phyloP scores from a whole-genome alignment of 2,113 vertebrate genomes.

The Antechinus flavipes region DNA sequence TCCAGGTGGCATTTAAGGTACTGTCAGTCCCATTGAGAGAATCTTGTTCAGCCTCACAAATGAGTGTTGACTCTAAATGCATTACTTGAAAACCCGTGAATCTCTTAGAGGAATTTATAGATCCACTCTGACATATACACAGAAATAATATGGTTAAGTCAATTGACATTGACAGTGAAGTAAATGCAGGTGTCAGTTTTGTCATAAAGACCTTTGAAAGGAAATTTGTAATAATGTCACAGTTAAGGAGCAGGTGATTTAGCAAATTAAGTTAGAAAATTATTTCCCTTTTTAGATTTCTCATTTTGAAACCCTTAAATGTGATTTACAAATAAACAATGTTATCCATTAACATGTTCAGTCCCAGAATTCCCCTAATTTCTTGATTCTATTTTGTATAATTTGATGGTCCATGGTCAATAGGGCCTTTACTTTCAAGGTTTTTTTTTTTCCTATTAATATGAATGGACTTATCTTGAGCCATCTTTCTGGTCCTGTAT shows the following conservation, averaged over 20 bases:
- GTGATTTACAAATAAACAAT: slow-evolving; percentile 33
- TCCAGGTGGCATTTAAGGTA: slow-evolving; percentile 96
- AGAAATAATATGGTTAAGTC: slow-evolving; percentile 80
- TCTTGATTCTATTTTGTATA: neutral
- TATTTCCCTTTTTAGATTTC: slow-evolving; percentile 62
- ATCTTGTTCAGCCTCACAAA: slow-evolving; percentile 70
- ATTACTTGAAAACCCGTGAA: slow-evolving; percentile 75
- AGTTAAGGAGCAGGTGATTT: slow-evolving; percentile 72
- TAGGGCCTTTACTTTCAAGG: neutral
- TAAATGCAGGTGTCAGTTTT: slow-evolving; percentile 67
- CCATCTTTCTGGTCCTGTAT: neutral
- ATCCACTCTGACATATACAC: slow-evolving; percentile 76
- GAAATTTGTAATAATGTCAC: slow-evolving; percentile 23
- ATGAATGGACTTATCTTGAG: neutral
- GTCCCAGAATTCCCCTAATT: neutral
- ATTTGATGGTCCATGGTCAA: neutral
- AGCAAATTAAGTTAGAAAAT: slow-evolving; percentile 74
- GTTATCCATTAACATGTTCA: slow-evolving; percentile 13
- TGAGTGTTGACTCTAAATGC: slow-evolving; percentile 78
- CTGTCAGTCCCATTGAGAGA: slow-evolving; percentile 62
- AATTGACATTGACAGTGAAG: slow-evolving; percentile 73
- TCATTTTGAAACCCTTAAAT: slow-evolving; percentile 18
- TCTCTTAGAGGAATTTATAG: slow-evolving; percentile 71
- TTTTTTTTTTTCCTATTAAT: neutral
- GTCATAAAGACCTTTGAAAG: slow-evolving; percentile 63